These are phyloP conservation scores for Catagonus wagneri DNA, from an alignment of 2,113 vertebrate genomes.

Conservation along the genomic window DNA sequence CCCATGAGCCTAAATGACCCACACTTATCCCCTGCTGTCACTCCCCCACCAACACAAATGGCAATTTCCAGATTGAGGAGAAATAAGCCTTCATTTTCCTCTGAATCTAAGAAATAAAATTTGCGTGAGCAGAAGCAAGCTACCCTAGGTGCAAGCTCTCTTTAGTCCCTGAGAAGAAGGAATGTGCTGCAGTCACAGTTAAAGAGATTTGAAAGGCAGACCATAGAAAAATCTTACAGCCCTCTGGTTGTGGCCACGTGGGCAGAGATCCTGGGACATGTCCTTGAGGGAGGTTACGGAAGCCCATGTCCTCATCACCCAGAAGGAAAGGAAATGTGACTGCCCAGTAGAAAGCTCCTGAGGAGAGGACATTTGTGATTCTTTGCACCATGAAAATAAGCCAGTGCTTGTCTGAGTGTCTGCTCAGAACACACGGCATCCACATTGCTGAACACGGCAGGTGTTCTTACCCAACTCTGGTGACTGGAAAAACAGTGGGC, in stretches of 20 bases:
- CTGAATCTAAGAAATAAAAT: neutral
- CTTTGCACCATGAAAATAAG: neutral
- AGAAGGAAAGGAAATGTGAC: neutral
- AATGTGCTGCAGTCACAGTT: neutral
- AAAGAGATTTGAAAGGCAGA: neutral
- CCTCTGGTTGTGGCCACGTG: fast-evolving
- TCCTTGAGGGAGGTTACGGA: neutral
- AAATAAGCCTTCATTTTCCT: neutral
- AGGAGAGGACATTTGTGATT: neutral
- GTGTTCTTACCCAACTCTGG: neutral
- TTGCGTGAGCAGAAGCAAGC: neutral
- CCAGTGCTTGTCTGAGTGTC: neutral
- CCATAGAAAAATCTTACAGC: neutral
- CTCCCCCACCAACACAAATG: neutral
- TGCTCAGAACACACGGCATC: neutral
- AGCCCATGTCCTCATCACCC: neutral
- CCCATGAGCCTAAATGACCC: neutral
- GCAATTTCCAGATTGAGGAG: neutral
- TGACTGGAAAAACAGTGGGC: neutral
- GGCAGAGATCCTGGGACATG: neutral
- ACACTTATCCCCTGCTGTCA: neutral
- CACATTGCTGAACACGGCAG: neutral
- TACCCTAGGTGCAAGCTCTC: neutral
- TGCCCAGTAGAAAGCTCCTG: neutral
- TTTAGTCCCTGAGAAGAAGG: neutral